Evolutionary conservation across 2,113 vertebrate genomes (phyloP), one percentile per base, ranked within the genome.

Genomic region (Lontra canadensis): DNA sequence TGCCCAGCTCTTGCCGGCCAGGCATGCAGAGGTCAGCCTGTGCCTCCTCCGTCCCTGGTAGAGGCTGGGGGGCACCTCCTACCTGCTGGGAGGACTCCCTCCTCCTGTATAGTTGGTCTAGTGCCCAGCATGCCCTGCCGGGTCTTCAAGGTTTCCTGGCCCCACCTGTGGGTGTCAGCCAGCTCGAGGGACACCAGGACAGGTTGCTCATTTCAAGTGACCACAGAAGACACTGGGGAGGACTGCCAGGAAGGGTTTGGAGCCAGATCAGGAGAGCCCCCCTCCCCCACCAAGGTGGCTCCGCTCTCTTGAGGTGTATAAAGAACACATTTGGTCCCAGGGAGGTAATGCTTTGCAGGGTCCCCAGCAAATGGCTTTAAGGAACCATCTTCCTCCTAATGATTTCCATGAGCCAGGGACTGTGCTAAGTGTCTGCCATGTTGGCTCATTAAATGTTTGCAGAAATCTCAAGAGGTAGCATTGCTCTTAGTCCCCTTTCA

Each of bases 191-290:
- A 83, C 44, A 55, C 42, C n/a, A 13, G 11, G 26, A 36, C 0
- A 3, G 13, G 31, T 31, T 76, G n/a, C 47, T 94, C 61, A 94
- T 89, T 79, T 44, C 73, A 59, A 57, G 59, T 89, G 94, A 78
- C 57, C 73, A 90, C 88, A 78, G 80, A 71, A 59, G 63, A 52
- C 63, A 8, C 63, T 86, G 65, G 52, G 20, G 29, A 83, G 36
- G 67, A 29, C 69, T 52, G 14, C 21, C 34, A 21, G 39, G 73
- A 81, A 80, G 15, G n/a, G 47, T 59, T 61, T 14, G 17, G 21
- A 29, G 78, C 31, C 25, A 17, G 39, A 29, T 5, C 55, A 49
- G 25, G 34, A 84, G 26, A 18, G 4, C 1, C 11, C 7, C 44
- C 44, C 44, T 0, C 44, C 44, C 26, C 31, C 23, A 23, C 34